Percentiles rank a stretch among this genome's conserved stretches.
Conservation (phyloP, 2,113 vertebrate genomes). For the Perca schrenkii region DNA sequence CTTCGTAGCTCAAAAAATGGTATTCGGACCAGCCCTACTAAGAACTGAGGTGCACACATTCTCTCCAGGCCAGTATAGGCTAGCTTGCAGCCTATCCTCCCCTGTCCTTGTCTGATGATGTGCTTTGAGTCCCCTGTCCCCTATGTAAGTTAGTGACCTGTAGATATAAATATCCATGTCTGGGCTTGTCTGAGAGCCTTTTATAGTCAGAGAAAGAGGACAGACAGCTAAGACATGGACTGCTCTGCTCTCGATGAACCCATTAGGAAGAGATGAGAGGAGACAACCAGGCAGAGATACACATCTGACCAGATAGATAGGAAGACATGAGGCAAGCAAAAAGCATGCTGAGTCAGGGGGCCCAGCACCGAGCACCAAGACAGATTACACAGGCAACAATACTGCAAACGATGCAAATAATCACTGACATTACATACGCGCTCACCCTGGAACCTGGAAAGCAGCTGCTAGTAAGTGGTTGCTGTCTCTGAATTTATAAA, state of each 20-base stretch:
- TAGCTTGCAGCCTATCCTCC: neutral
- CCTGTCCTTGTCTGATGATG: conserved; percentile 11
- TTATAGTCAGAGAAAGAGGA: conserved; percentile 13
- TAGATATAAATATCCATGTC: conserved; percentile 54
- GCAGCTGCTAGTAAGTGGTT: neutral
- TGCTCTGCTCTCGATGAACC: conserved; percentile 44
- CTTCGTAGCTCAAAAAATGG: too few relatives aligned
- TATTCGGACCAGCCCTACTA: too few relatives aligned
- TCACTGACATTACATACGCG: conserved; percentile 5
- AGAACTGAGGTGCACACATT: neutral
- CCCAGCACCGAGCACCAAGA: conserved; percentile 27
- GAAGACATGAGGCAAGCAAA: conserved; percentile 64
- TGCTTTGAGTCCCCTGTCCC: conserved; percentile 5
- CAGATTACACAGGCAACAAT: conserved; percentile 43
- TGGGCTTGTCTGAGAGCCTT: conserved; percentile 24
- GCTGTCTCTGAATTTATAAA: conserved; percentile 6
- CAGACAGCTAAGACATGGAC: conserved; percentile 21
- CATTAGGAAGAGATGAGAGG: conserved; percentile 46
- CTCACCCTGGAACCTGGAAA: conserved; percentile 11
- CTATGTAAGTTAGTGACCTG: conserved; percentile 35
- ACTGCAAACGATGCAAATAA: conserved; percentile 51
- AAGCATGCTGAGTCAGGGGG: conserved; percentile 54
- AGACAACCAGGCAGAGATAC: conserved; percentile 34
- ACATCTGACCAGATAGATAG: conserved; percentile 49
- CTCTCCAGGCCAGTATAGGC: neutral